Percentiles rank a stretch among this genome's conserved stretches.
Evolutionary conservation across 1,140 invertebrate genomes (phyloP).

Genomic region (Tribolium madens): DNA sequence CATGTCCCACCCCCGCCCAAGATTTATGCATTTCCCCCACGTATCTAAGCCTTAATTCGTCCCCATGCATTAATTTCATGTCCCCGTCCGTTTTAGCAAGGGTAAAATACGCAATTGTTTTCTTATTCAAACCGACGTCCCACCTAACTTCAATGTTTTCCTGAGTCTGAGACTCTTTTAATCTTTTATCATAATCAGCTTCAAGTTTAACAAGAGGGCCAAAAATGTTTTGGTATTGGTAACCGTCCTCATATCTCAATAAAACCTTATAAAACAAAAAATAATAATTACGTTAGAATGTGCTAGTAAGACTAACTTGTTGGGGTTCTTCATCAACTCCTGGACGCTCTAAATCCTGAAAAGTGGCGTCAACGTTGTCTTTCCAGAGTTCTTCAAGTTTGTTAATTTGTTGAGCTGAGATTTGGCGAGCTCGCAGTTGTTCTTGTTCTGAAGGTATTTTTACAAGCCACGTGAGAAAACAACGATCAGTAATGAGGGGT

Average conservation of each 20-base stretch:
- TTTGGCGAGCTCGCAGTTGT: conserved; percentile 93
- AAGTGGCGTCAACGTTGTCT: conserved; percentile 96
- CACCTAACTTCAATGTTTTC: conserved; percentile 98
- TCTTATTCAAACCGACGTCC: conserved; percentile 99
- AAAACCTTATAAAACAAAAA: conserved; percentile 55
- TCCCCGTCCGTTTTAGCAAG: conserved; percentile 98
- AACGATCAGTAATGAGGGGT: conserved; percentile 95
- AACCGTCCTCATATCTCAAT: conserved; percentile 94
- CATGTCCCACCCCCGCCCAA: conserved; percentile 96
- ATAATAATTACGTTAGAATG: not conserved
- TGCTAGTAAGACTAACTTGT: conserved; percentile 74
- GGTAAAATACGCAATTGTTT: conserved; percentile 97
- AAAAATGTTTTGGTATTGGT: conserved; percentile 99
- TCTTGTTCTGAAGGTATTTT: conserved; percentile 97
- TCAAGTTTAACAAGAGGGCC: conserved; percentile 97
- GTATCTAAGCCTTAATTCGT: conserved; percentile 95
- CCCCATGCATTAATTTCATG: conserved; percentile 99
- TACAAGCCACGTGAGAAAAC: conserved; percentile 96
- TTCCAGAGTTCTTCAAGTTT: conserved; percentile 99
- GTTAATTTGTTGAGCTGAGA: conserved; percentile 96
- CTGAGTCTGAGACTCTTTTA: conserved; percentile 99
- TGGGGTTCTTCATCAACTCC: conserved; percentile 98
- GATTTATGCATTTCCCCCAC: conserved; percentile 92
- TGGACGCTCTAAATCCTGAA: conserved; percentile 97
- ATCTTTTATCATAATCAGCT: conserved; percentile 97